Evolutionary conservation across 2,113 vertebrate species (phyloP).

Genomic region (Colossoma macropomum): DNA sequence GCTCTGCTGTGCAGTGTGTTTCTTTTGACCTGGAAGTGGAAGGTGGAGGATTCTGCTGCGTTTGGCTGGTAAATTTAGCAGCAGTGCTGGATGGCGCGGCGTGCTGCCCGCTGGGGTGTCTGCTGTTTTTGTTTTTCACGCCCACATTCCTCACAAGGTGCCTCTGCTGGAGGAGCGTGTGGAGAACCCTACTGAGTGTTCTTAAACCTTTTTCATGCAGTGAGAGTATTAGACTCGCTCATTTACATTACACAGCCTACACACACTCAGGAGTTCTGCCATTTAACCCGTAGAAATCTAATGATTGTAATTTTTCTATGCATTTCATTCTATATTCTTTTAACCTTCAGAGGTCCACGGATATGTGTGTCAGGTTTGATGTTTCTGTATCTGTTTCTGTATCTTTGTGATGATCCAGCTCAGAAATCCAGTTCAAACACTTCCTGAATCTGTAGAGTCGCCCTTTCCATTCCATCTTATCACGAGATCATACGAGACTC

Average conservation of each 20-base stretch:
- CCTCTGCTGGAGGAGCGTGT: constrained; percentile 22
- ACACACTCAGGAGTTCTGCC: too few relatives aligned
- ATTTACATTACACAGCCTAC: neutral
- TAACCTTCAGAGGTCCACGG: too few relatives aligned
- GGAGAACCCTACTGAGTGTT: constrained; percentile 16
- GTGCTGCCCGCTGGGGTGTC: constrained; percentile 14
- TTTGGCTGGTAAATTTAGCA: neutral
- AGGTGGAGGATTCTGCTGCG: neutral
- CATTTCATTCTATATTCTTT: too few relatives aligned
- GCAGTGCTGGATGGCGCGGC: constrained; percentile 5
- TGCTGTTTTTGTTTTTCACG: constrained; percentile 18
- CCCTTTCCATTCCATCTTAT: too few relatives aligned
- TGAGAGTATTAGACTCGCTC: constrained; percentile 17
- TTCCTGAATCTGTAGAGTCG: too few relatives aligned
- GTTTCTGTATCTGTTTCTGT: too few relatives aligned
- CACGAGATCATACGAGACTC: too few relatives aligned
- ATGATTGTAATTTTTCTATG: too few relatives aligned
- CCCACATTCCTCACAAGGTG: constrained; percentile 34
- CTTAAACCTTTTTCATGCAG: constrained; percentile 18
- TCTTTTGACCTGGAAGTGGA: neutral
- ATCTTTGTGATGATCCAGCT: too few relatives aligned
- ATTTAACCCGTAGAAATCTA: too few relatives aligned
- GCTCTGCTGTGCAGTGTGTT: neutral
- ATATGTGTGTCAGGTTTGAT: too few relatives aligned
- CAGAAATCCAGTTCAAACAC: too few relatives aligned